Base-by-base conservation (phyloP, 2,797 vertebrate species). In the Graptemys geographica region DNA sequence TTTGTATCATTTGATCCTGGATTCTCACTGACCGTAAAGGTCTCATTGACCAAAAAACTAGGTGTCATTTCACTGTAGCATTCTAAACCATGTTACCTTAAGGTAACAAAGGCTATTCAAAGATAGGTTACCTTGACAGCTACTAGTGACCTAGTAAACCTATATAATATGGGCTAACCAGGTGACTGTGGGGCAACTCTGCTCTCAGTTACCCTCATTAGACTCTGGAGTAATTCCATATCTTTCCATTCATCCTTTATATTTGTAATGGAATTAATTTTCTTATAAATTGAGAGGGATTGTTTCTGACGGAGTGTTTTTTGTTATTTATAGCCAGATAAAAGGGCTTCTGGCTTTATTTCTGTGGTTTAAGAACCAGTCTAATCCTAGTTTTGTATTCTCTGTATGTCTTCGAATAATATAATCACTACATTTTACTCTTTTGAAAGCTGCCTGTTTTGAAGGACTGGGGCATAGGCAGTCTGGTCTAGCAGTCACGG, bases 171-270 rank as follows among this genome's bases (percentile, higher is more conserved):
- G 56, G 23, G 51, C 13, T 6, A 0, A 86, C 12, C 37, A 25
- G 21, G 25, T 27, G 23, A 74, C 69, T 74, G 33, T 65, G 69
- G 11, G 23, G 23, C 69, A 74, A 5, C 69, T 12, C 37, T 76
- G 11, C 86, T 95, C 83, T 23, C 41, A 44, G 12, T 44, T 76
- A 76, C 25, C 12, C 72, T 76, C 41, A 23, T 87, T 79, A 83
- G 91, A 93, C 93, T 96, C 83, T 89, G 92, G 88, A 95, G 89
- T 93, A 69, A 62, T 95, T 96, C 89, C 44, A 31, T 94, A 90
- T 95, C 95, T 69, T 37, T 94, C 81, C 27, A 1, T 90, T 94
- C 93, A 87, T 86, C 83, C 89, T 86, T 52, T 90, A 91, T 84
- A 87, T 96, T 86, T 95, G 37, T 87, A 87, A 37, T 83, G 84